These are phyloP conservation scores for Blastomussa wellsi DNA, from an alignment of 92 coral and sea anemone species.

Conservation along the genomic window DNA sequence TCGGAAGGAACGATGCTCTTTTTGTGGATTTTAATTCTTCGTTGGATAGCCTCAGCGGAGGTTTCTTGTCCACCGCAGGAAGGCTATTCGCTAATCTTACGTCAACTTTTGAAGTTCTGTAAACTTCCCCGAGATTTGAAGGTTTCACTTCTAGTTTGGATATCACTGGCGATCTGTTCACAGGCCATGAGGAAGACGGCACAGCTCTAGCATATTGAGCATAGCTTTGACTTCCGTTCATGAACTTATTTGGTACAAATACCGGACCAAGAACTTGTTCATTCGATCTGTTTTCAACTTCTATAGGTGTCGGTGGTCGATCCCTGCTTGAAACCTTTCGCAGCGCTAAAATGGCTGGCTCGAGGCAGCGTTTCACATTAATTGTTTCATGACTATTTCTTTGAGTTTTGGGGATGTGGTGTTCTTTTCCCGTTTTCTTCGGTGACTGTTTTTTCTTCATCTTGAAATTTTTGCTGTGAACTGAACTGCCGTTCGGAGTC, in stretches of 20 bases:
- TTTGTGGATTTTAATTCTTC: slow-evolving; percentile 56
- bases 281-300: slow-evolving; percentile 25
- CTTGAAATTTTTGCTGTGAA: background rate
- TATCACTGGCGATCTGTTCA: slow-evolving; percentile 45
- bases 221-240: slow-evolving; percentile 55
- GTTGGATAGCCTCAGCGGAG: slow-evolving; percentile 45
- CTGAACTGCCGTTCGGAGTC: background rate
- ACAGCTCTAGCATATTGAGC: slow-evolving; percentile 35
- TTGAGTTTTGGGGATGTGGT: slow-evolving; percentile 32
- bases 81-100: slow-evolving; percentile 26
- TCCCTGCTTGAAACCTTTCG: slow-evolving; percentile 57
- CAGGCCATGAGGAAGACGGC: slow-evolving; percentile 30
- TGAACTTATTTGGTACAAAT: slow-evolving; percentile 75
- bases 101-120: slow-evolving; percentile 60
- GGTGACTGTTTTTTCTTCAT: slow-evolving; percentile 43
- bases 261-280: slow-evolving; percentile 78
- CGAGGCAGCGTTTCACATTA: slow-evolving; percentile 12
- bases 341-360: slow-evolving; percentile 67
- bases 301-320: slow-evolving; percentile 67
- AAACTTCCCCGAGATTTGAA: slow-evolving; percentile 53
- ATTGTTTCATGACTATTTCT: slow-evolving; percentile 20
- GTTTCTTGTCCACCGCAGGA: slow-evolving; percentile 50
- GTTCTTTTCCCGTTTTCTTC: slow-evolving; percentile 21
- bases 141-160: slow-evolving; percentile 54
- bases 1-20: slow-evolving; percentile 79